Conservation (phyloP, 1,140 invertebrate species). For the Scaptomyza graminum region DNA sequence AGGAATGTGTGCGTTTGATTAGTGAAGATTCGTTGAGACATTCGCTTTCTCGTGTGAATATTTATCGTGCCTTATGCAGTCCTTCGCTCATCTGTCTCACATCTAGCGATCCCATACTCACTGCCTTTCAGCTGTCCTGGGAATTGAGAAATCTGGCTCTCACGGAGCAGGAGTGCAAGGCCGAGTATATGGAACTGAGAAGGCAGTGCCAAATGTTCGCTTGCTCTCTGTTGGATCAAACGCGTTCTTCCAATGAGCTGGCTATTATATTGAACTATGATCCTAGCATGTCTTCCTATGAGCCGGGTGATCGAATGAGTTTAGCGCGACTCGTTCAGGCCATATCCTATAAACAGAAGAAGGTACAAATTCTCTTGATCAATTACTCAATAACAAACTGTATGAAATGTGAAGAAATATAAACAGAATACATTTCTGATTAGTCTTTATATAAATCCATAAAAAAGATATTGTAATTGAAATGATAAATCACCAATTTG, state of each 20-base stretch:
- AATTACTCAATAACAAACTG: no score
- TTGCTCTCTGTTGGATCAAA: constrained; percentile 94
- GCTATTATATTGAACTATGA: constrained; percentile 96
- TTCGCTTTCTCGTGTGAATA: constrained; percentile 95
- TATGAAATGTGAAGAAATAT: no score
- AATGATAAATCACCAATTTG: neutral
- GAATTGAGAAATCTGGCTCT: constrained; percentile 91
- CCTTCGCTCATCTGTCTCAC: constrained; percentile 95
- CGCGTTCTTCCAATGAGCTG: constrained; percentile 94
- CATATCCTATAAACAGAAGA: constrained; percentile 96
- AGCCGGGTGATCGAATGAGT: constrained; percentile 90
- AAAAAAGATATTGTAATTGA: neutral
- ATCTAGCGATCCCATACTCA: constrained; percentile 92
- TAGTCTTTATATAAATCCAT: no score
- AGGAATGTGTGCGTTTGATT: constrained; percentile 89
- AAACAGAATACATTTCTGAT: no score
- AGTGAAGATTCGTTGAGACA: constrained; percentile 92
- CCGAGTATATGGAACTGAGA: constrained; percentile 91
- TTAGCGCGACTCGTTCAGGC: constrained; percentile 93
- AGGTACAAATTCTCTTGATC: constrained; percentile 84
- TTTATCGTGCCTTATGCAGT: constrained; percentile 95
- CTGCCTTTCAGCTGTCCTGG: constrained; percentile 92
- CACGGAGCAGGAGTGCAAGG: constrained; percentile 92
- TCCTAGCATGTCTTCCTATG: constrained; percentile 87
- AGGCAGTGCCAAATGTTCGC: constrained; percentile 95